Base-by-base conservation (phyloP, 2,113 vertebrate species). In the Orycteropus afer region DNA sequence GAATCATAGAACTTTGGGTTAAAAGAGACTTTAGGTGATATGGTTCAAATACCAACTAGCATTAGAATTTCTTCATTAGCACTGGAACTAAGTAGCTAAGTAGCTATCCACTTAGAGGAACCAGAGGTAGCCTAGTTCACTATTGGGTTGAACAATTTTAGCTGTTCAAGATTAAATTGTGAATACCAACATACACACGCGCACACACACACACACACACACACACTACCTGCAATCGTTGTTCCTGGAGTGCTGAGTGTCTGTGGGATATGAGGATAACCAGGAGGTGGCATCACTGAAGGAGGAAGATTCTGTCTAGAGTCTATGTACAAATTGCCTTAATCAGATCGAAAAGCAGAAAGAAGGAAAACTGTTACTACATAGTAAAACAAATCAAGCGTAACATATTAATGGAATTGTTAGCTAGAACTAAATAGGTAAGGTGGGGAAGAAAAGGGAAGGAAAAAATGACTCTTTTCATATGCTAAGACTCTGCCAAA, bases 301-400 rank as follows among this genome's bases (percentile, higher is more conserved):
- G 98, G 89, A 95, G 99, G 98, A 93, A 99, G 98, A 97, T 98
- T 99, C 98, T 99, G 99, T 98, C 99, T 99, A 63, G 99, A 98
- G 96, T 99, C 99, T 96, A 99, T 99, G 97, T 99, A 99, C 97
- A 99, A 96, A 98, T 98, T 99, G 97, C 99, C 99, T 99, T 99
- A 87, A 88, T 69, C 34, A 74, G 79, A 97, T 96, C 91, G 96
- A 96, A 94, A 93, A 96, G 74, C 47, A 95, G 65, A 92, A 78
- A 57, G 84, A 90, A 45, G 32, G 63, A 93, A 97, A 89, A 89
- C 15, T 51, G 49, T 87, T 93, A 95, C 11, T 71, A 57, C 79
- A 89, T 15, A 95, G 67, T 81, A 90, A 96, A 97, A 84, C 78
- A 90, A 93, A 92, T 42, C 23, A 86, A 95, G 27, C 55, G 92